phyloP scores from a whole-genome alignment of 2,113 vertebrate species.

The Alaudala cheleensis region DNA sequence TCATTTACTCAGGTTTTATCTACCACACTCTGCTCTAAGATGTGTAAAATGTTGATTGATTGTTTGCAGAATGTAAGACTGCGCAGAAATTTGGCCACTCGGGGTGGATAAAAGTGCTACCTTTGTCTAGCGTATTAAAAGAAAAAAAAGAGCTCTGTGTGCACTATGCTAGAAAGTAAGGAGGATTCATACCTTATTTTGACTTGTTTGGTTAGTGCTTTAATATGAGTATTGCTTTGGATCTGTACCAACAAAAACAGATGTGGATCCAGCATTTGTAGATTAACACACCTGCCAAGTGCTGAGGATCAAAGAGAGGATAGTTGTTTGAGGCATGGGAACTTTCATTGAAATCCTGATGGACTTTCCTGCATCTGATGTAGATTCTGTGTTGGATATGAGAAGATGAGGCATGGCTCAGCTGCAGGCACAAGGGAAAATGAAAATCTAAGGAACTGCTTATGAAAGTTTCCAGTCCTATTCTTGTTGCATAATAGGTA shows the following conservation, averaged over 20 bases:
- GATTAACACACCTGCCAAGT: constrained; percentile 67
- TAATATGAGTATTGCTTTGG: constrained; percentile 54
- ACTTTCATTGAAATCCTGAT: constrained; percentile 43
- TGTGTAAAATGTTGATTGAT: background rate
- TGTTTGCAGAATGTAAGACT: background rate
- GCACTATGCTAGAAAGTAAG: background rate
- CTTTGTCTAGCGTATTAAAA: background rate
- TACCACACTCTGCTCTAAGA: background rate
- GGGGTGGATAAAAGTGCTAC: background rate
- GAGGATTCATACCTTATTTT: constrained; percentile 53
- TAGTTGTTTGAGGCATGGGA: constrained; percentile 31
- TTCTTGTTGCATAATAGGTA: constrained; percentile 45
- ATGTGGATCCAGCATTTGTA: constrained; percentile 44
- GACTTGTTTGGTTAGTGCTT: constrained; percentile 34
- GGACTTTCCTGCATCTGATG: constrained; percentile 42
- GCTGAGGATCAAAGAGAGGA: constrained; percentile 49
- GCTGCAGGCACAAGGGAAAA: constrained; percentile 52
- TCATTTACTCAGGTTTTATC: background rate
- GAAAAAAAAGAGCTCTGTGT: background rate
- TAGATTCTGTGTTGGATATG: constrained; percentile 28
- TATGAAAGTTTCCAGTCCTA: constrained; percentile 40
- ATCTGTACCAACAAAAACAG: constrained; percentile 57
- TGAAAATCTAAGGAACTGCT: constrained; percentile 41
- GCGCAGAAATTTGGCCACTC: background rate
- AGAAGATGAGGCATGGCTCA: constrained; percentile 47